Percentiles rank a stretch among this genome's conserved stretches.
These are phyloP conservation scores for Monodelphis domestica DNA, from an alignment of 2,797 vertebrate species.

Conservation along the genomic window DNA sequence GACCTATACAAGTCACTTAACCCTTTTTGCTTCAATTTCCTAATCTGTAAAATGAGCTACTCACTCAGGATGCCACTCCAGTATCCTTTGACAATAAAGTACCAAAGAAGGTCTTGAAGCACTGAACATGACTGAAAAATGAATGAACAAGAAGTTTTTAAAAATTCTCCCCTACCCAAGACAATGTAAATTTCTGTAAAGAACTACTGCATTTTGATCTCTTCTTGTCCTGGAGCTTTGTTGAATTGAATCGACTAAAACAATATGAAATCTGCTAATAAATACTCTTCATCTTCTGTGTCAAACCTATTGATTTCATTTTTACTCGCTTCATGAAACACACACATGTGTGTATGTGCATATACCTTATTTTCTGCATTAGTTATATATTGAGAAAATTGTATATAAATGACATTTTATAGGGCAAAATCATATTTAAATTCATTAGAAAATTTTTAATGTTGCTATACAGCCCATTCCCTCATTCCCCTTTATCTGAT, in stretches of 20 bases:
- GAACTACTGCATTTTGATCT: not conserved
- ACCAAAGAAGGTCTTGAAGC: not conserved
- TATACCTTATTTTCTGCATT: not conserved
- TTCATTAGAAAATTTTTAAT: not conserved
- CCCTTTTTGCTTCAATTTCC: too few relatives aligned
- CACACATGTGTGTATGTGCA: not conserved
- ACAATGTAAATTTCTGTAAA: not conserved
- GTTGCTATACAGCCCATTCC: not conserved
- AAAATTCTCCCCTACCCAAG: not conserved
- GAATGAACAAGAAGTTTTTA: not conserved
- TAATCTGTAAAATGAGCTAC: too few relatives aligned
- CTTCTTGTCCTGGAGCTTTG: not conserved
- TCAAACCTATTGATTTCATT: not conserved
- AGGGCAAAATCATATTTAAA: not conserved
- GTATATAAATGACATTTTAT: conserved; percentile 7
- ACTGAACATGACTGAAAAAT: not conserved
- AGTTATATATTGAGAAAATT: not conserved
- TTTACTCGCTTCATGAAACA: not conserved
- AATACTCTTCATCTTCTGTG: not conserved
- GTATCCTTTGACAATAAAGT: not conserved
- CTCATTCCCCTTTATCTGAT: not conserved
- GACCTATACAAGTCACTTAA: too few relatives aligned
- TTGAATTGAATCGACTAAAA: not conserved
- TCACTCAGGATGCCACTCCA: not conserved
- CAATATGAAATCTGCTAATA: not conserved